Evolutionary conservation across 2,888 invertebrate genomes (phyloP).

Genomic region (Melanophora roralis): DNA sequence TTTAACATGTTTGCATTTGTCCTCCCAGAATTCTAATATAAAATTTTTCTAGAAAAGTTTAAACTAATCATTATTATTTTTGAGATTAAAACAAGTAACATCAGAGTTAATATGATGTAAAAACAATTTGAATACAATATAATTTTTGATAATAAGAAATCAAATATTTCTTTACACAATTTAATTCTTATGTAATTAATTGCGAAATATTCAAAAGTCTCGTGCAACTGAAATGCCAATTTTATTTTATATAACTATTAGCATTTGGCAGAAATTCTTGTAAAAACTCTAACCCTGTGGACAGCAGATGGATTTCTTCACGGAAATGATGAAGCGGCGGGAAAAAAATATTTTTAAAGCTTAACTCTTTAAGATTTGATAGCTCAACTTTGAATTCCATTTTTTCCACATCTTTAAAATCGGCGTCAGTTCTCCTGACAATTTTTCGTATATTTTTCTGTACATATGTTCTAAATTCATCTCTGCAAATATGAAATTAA

Average conservation of each 20-base stretch:
- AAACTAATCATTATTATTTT: too few species aligned
- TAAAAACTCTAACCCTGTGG: slow-evolving; percentile 69
- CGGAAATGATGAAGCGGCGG: slow-evolving; percentile 68
- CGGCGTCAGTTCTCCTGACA: neutral
- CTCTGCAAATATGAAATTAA: slow-evolving; percentile 57
- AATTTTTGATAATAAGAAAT: too few species aligned
- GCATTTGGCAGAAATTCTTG: slow-evolving; percentile 66
- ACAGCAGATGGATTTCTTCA: slow-evolving; percentile 68
- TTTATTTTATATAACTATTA: slow-evolving; percentile 62
- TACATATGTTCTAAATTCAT: slow-evolving; percentile 64
- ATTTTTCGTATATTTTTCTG: slow-evolving; percentile 63
- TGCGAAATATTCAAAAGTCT: too few species aligned
- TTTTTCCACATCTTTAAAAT: slow-evolving; percentile 55
- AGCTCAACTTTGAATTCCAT: slow-evolving; percentile 66
- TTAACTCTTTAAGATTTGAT: slow-evolving; percentile 66
- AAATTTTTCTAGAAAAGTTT: too few species aligned
- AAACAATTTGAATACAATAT: too few species aligned
- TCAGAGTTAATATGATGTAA: too few species aligned
- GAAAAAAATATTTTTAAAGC: slow-evolving; percentile 67
- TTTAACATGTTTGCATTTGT: too few species aligned
- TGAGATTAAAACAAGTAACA: too few species aligned
- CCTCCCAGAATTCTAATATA: too few species aligned
- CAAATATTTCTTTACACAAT: too few species aligned
- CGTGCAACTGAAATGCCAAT: neutral
- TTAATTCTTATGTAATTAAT: too few species aligned